Evolutionary conservation across 2,113 vertebrate species (phyloP).

Genomic region (Tretioscincus oriximinensis): DNA sequence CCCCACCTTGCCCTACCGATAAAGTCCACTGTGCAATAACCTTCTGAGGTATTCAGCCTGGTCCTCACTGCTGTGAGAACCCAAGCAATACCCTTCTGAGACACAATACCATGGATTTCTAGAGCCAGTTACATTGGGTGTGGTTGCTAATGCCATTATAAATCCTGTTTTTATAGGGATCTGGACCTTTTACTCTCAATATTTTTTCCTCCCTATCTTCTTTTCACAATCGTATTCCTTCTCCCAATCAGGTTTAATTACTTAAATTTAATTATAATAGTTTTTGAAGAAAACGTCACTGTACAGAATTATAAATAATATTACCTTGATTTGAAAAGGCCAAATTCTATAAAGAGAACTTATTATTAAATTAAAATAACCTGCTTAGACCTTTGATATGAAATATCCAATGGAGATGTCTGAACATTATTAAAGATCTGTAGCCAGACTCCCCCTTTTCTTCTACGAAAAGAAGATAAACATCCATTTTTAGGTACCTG

Average conservation of each 20-base stretch:
- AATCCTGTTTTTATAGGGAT: no score
- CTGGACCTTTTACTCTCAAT: background rate
- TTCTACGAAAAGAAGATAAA: background rate
- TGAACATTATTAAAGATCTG: slow-evolving; percentile 6
- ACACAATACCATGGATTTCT: no score
- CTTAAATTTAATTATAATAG: background rate
- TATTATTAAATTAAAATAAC: slow-evolving; percentile 6
- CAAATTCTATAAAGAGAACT: background rate
- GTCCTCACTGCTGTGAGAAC: no score
- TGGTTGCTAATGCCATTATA: no score
- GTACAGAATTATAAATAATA: background rate
- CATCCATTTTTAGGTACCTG: slow-evolving; percentile 9
- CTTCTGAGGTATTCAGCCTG: no score
- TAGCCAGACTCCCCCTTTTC: background rate
- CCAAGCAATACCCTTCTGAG: no score
- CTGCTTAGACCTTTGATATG: background rate
- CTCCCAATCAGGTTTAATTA: background rate
- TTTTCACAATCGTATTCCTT: background rate
- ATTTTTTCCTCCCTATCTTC: background rate
- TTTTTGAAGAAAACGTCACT: background rate
- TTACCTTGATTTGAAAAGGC: background rate
- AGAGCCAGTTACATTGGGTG: no score
- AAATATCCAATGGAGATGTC: background rate
- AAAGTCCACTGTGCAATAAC: no score
- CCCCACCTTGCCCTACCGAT: no score